Conservation (phyloP, 2,113 vertebrate genomes). For the Callorhinus ursinus region DNA sequence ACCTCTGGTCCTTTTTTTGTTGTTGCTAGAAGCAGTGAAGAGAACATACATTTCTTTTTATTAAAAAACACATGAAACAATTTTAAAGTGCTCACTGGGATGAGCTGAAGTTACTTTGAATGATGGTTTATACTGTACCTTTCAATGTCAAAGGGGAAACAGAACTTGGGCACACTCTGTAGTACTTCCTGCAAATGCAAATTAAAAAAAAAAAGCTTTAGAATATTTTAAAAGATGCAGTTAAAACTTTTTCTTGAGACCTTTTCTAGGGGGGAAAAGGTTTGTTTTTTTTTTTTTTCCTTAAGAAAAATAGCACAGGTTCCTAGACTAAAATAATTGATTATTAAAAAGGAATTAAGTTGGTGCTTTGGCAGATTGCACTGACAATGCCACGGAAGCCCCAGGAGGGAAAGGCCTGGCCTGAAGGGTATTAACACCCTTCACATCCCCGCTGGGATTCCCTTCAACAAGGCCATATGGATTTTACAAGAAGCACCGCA, state of each 20-base stretch:
- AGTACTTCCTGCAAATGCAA: conserved; percentile 93
- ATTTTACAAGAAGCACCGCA: conserved; percentile 94
- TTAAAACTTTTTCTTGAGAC: conserved; percentile 38
- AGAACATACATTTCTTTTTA: background rate
- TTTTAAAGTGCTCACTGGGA: background rate
- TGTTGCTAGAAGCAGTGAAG: background rate
- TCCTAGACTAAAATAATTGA: conserved; percentile 95
- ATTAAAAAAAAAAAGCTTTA: conserved; percentile 70
- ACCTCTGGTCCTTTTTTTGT: background rate
- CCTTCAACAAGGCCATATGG: conserved; percentile 97
- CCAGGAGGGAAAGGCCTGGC: conserved; percentile 92
- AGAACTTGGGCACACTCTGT: conserved; percentile 97
- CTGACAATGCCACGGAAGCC: conserved; percentile 95
- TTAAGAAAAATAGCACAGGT: conserved; percentile 81
- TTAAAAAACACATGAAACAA: background rate
- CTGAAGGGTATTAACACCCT: conserved; percentile 96
- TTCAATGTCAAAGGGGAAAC: conserved; percentile 98
- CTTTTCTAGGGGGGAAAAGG: conserved; percentile 45
- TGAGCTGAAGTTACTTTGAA: background rate
- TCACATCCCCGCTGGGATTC: conserved; percentile 93
- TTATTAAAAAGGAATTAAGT: conserved; percentile 93
- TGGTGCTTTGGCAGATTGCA: conserved; percentile 94
- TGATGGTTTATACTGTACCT: conserved; percentile 86
- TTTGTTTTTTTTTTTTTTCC: background rate
- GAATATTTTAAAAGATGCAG: conserved; percentile 46